phyloP scores from a whole-genome alignment of 2,797 vertebrate species.

The Moxostoma hubbsi region DNA sequence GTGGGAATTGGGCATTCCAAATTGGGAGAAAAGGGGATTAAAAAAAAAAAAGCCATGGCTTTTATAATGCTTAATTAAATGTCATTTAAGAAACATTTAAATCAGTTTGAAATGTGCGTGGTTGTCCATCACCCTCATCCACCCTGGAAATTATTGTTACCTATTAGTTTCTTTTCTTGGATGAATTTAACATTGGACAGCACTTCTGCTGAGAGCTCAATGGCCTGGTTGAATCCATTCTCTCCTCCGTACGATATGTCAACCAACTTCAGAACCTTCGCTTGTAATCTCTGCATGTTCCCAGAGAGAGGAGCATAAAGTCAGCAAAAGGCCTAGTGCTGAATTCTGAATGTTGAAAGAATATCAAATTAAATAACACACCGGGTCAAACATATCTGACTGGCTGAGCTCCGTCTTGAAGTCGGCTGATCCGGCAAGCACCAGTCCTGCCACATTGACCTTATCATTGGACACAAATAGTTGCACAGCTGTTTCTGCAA shows the following conservation, averaged over 20 bases:
- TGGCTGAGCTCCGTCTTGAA: constrained; percentile 92
- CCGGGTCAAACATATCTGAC: constrained; percentile 93
- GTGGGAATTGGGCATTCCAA: no score
- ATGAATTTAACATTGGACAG: constrained; percentile 93
- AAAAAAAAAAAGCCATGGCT: no score
- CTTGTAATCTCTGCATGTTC: constrained; percentile 79
- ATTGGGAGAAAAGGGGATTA: neutral
- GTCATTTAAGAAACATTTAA: neutral
- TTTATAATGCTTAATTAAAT: neutral
- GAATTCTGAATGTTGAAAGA: no score
- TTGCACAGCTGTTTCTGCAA: constrained; percentile 89
- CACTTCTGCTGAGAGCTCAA: constrained; percentile 89
- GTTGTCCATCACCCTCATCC: neutral
- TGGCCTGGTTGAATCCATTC: constrained; percentile 92
- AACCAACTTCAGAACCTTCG: constrained; percentile 81
- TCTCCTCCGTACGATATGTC: constrained; percentile 78
- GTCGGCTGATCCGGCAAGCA: constrained; percentile 88
- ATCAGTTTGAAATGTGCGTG: neutral
- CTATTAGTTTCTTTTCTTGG: constrained; percentile 84
- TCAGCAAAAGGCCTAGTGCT: neutral
- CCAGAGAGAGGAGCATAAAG: neutral
- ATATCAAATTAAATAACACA: constrained; percentile 59
- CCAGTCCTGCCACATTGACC: constrained; percentile 89
- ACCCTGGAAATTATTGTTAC: constrained; percentile 33
- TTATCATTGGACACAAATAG: constrained; percentile 91